Evolutionary conservation across 2,113 vertebrate species (phyloP), one percentile per base, ranked within the genome.

Genomic region (Neoarius graeffei): DNA sequence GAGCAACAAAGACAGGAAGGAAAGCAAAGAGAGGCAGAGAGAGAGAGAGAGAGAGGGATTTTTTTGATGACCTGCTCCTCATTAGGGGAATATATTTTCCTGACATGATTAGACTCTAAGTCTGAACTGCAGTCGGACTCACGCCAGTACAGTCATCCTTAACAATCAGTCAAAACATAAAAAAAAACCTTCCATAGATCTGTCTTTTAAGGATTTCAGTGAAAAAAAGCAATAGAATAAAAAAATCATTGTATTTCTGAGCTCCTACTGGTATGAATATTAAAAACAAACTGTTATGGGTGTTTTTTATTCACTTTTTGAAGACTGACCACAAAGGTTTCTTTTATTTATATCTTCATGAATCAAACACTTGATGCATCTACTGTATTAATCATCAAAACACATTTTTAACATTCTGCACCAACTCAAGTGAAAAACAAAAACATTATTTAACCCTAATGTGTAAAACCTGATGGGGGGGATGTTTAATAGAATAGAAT

Each of bases 41-140:
- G 54, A 59, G 59, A 59, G 77, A 64, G 15, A 86, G 50, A 56
- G 25, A 30, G 13, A 76, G 73, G 25, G 42, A 84, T 20, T 30
- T 42, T 69, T 82, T 50, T 50, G 73, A 81, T 89, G 74, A 74
- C 3, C 25, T 27, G 57, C 27, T 71, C 27, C 73, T 88, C 25
- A 80, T 91, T 81, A 85, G 27, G 50, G 84, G 81, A 67, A 57
- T 57, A 76, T 80, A 80, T 66, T 64, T 81, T 56, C 86, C 60
- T 42, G 23, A 30, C 71, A 67, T 86, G 71, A 86, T 84, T n/a
- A 87, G 69, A 60, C 60, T 82, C 54, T 73, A 85, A 73, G 17
- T 30, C 15, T 19, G 30, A 73, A 19, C 69, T 73, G 69, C 15
- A 73, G 69, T 42, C 30, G 3, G 30, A 19, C 35, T 73, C 69